Evolutionary conservation across 2,113 vertebrate species (phyloP), one percentile per base, ranked within the genome.

Genomic region (Tichodroma muraria): DNA sequence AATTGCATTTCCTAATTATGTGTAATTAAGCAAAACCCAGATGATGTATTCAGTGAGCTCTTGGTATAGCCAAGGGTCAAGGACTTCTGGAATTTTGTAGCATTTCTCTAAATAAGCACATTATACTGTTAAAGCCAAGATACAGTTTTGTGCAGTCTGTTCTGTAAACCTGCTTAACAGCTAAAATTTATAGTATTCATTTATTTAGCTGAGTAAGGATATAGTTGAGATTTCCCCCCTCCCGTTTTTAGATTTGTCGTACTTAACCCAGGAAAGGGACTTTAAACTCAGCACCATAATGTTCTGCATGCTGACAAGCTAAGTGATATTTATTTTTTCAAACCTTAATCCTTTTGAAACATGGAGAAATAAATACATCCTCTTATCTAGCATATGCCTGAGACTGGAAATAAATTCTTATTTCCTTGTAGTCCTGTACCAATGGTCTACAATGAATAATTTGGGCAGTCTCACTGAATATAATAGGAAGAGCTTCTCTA

Each of bases 361-460:
- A 98, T 97, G 97, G 97, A 97, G 98, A 97, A 98, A 98, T 98
- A 98, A 98, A 98, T 98, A 98, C 96, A 98, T 98, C 98, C 97
- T 97, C 98, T 98, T 98, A 98, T 98, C 98, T 98, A 97, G 97
- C 97, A 95, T 97, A 98, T 98, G 98, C 98, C 97, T 90, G 95
- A 97, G 97, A 96, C 28, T 85, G 96, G 94, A 98, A 98, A 98
- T 98, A 98, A 98, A 98, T 98, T 98, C 97, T 97, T 98, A 95
- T 97, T 98, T 98, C 97, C 97, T 96, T 96, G 85, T 84, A 31
- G 89, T 88, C 94, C 81, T 93, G 78, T 97, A 97, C 97, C 96
- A 96, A 25, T 96, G 96, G 97, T 92, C 97, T 98, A 96, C 97
- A 95, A 68, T 98, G 98, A 98, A 97, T 98, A 98, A 98, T 98